phyloP scores from a whole-genome alignment of 64 coral and sea anemone species.

The Porites lutea region DNA sequence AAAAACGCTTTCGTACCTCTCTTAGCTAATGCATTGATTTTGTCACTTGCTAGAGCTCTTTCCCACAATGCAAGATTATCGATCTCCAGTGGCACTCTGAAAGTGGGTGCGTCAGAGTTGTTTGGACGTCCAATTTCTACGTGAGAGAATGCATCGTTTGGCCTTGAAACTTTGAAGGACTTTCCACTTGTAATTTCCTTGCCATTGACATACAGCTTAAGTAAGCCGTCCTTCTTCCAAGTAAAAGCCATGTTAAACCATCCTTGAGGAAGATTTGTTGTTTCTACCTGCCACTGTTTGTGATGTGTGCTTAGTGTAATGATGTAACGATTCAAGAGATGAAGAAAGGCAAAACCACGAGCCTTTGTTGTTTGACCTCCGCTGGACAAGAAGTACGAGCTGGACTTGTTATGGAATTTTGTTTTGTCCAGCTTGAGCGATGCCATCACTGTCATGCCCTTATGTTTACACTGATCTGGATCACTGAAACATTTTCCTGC shows the following conservation, averaged over 20 bases:
- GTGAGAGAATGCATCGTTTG: conserved; percentile 36
- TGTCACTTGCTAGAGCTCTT: conserved; percentile 42
- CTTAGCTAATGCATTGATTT: conserved; percentile 23
- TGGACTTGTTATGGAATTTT: conserved; percentile 62
- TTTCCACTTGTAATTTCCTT: conserved; percentile 24
- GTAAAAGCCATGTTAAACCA: conserved; percentile 69
- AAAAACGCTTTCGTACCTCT: background rate
- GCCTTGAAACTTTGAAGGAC: conserved; percentile 8
- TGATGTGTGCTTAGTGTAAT: conserved; percentile 80
- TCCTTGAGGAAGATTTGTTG: conserved; percentile 16
- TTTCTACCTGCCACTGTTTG: conserved; percentile 60
- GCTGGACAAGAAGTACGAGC: conserved; percentile 81
- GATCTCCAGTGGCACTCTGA: conserved; percentile 54
- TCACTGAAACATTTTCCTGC: conserved; percentile 93
- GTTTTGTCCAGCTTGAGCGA: conserved; percentile 76
- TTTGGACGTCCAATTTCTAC: conserved; percentile 65
- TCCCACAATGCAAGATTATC: conserved; percentile 65
- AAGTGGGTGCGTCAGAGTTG: conserved; percentile 45
- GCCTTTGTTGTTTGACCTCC: conserved; percentile 90
- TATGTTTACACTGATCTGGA: conserved; percentile 71
- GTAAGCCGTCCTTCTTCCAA: conserved; percentile 54
- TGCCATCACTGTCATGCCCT: conserved; percentile 76
- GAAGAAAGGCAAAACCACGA: conserved; percentile 83
- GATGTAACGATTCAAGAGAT: conserved; percentile 76
- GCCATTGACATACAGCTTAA: conserved; percentile 67